Evolutionary conservation across 1,140 invertebrate species (phyloP).

Genomic region (Leptinotarsa texana): DNA sequence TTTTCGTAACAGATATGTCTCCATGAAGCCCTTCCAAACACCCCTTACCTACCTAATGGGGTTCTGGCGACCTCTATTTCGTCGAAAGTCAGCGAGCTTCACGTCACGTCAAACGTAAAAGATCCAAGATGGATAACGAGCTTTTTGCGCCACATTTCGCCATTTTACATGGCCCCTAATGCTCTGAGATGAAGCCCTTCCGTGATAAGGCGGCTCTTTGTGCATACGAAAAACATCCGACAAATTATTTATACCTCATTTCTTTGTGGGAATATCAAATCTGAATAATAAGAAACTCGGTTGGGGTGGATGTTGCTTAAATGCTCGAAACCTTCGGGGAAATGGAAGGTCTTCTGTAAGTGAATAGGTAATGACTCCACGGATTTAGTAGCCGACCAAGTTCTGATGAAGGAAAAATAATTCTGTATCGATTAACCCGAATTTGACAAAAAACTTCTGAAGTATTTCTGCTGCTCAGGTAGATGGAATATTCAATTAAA

Average conservation of each 20-base stretch:
- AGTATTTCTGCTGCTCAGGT: too few relatives aligned
- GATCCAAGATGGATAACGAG: slow-evolving; percentile 26
- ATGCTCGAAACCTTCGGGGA: too few relatives aligned
- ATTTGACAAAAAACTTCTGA: too few relatives aligned
- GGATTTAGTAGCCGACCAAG: too few relatives aligned
- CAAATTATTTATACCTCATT: slow-evolving; percentile 28
- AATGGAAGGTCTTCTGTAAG: too few relatives aligned
- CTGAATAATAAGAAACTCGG: slow-evolving; percentile 10
- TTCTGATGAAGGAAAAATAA: too few relatives aligned
- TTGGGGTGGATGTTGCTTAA: neutral
- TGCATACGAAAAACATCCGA: slow-evolving; percentile 26
- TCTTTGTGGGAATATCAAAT: slow-evolving; percentile 23
- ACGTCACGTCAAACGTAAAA: slow-evolving; percentile 23
- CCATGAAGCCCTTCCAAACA: too few relatives aligned
- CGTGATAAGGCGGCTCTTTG: slow-evolving; percentile 23
- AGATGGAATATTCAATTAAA: too few relatives aligned
- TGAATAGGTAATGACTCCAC: too few relatives aligned
- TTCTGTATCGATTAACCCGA: too few relatives aligned
- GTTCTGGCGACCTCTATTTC: neutral
- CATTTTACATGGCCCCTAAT: slow-evolving; percentile 22
- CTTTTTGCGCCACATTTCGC: slow-evolving; percentile 27
- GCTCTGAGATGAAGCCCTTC: slow-evolving; percentile 26
- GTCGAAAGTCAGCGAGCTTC: slow-evolving; percentile 13
- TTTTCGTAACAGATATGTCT: too few relatives aligned
- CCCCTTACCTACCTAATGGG: neutral